phyloP scores from a whole-genome alignment of 2,888 invertebrate genomes.

The Tyria jacobaeae region DNA sequence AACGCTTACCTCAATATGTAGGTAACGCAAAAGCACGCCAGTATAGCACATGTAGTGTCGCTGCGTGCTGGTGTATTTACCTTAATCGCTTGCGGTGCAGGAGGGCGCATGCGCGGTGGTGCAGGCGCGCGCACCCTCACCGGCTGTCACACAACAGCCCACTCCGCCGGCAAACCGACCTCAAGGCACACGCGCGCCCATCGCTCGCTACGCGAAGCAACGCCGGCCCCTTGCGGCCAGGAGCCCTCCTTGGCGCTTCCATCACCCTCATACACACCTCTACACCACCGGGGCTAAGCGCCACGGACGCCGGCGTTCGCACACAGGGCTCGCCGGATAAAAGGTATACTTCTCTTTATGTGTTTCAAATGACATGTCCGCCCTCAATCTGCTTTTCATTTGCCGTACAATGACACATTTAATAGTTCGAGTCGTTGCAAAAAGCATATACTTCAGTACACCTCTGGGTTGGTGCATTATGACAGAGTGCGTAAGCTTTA shows the following conservation, averaged over 20 bases:
- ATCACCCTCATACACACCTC: constrained; percentile 62
- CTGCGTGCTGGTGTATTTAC: constrained; percentile 55
- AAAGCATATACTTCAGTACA: constrained; percentile 46
- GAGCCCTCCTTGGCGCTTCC: constrained; percentile 81
- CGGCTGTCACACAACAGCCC: constrained; percentile 68
- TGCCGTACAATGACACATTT: constrained; percentile 62
- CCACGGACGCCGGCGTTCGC: constrained; percentile 80
- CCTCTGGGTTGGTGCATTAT: constrained; percentile 65
- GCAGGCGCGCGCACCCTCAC: constrained; percentile 72
- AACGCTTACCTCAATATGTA: constrained; percentile 56
- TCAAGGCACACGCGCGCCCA: constrained; percentile 77
- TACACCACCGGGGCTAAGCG: constrained; percentile 67
- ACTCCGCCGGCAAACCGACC: constrained; percentile 83
- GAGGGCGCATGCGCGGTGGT: constrained; percentile 74
- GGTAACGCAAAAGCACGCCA: constrained; percentile 54
- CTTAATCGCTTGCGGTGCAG: constrained; percentile 46
- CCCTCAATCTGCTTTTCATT: constrained; percentile 64
- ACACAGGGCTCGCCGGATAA: constrained; percentile 76
- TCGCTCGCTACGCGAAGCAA: constrained; percentile 79
- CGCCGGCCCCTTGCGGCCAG: constrained; percentile 85
- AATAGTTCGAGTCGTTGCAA: constrained; percentile 51
- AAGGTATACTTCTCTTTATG: constrained; percentile 71
- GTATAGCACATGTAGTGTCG: constrained; percentile 57
- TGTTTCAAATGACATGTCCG: constrained; percentile 63
- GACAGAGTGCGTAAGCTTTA: constrained; percentile 51